Conservation (phyloP, 1,140 invertebrate species). For the Nasonia giraulti region DNA sequence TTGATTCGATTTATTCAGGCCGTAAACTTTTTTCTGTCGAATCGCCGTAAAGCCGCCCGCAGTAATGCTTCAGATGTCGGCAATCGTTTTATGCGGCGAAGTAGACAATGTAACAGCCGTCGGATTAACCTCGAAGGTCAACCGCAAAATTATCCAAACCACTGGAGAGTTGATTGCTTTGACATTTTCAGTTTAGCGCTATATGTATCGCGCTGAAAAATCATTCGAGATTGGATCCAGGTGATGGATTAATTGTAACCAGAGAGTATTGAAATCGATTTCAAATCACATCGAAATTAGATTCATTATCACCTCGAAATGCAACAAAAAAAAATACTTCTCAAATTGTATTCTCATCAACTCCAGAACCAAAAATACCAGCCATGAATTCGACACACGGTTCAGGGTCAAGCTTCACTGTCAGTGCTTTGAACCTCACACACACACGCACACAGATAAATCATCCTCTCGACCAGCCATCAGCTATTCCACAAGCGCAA, state of each 20-base stretch:
- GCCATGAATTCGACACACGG: no score
- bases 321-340: no score
- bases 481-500: no score
- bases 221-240: background rate
- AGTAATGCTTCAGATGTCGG: background rate
- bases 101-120: background rate
- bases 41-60: background rate
- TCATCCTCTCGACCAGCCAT: no score
- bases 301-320: no score
- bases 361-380: no score
- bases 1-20: background rate
- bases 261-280: no score
- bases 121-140: conserved; percentile 27
- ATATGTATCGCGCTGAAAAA: background rate
- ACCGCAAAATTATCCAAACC: conserved; percentile 27
- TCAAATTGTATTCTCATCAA: no score
- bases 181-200: conserved; percentile 1
- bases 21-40: background rate
- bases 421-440: no score
- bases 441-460: no score
- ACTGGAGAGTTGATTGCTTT: conserved; percentile 10
- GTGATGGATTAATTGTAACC: background rate
- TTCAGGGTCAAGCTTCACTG: no score
- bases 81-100: background rate
- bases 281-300: no score